A percentile compares a stretch with the other conserved stretches of the same genome.
These are phyloP conservation scores for Microcebus jonahi DNA, from an alignment of 2,113 vertebrate genomes.

Conservation along the genomic window DNA sequence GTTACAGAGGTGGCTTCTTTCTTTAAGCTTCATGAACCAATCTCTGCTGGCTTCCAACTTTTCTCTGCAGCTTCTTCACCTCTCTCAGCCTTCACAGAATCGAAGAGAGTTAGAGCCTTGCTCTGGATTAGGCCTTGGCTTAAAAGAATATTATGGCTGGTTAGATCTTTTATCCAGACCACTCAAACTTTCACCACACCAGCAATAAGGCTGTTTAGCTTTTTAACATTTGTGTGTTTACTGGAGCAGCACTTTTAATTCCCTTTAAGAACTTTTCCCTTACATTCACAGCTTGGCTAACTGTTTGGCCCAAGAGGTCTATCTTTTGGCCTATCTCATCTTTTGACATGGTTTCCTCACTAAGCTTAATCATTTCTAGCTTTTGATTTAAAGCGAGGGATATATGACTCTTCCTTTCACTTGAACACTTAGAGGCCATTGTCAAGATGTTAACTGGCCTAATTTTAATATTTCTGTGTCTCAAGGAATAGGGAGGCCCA, in stretches of 20 bases:
- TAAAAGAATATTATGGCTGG: not conserved
- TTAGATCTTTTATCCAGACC: not conserved
- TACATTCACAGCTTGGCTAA: not conserved
- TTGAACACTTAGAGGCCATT: not conserved
- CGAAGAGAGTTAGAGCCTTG: not conserved
- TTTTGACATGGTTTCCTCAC: not conserved
- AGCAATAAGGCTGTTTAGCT: not conserved
- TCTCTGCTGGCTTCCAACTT: not conserved
- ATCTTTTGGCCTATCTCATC: not conserved
- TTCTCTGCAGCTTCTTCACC: not conserved
- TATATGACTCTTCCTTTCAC: not conserved
- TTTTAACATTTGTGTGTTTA: fast-evolving
- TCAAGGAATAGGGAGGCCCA: not conserved
- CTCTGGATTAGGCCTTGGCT: not conserved
- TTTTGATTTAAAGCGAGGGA: not conserved
- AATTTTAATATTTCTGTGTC: not conserved
- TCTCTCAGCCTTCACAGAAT: not conserved
- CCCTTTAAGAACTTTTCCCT: not conserved
- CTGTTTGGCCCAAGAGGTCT: not conserved
- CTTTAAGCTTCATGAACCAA: not conserved
- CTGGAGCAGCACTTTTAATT: not conserved
- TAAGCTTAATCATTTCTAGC: not conserved
- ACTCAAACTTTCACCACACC: not conserved
- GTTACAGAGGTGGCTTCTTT: not conserved
- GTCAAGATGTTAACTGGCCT: not conserved